Conservation (phyloP, 2,797 vertebrate species). For the Eulemur albifrons region DNA sequence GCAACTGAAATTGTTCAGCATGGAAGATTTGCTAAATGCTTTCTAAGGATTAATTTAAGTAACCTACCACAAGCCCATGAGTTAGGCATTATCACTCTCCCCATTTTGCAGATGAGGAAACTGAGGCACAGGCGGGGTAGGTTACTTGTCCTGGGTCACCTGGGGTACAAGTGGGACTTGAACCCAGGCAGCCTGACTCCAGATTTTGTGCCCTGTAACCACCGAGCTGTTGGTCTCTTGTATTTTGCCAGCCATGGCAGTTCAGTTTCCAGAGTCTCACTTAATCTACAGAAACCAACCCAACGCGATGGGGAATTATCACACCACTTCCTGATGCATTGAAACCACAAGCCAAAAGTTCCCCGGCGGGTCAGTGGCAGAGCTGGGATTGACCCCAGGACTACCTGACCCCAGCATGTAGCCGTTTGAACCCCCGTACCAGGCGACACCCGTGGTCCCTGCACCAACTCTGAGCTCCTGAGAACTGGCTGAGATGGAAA, state of each 20-base stretch:
- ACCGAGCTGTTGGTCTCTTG: not conserved
- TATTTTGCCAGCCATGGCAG: not conserved
- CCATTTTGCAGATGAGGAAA: not conserved
- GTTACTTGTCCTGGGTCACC: not conserved
- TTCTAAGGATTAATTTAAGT: not conserved
- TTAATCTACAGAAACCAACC: not conserved
- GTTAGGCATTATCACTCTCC: not conserved
- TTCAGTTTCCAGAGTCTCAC: not conserved
- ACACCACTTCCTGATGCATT: not conserved
- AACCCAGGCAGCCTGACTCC: not conserved
- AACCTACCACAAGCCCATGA: rapidly evolving
- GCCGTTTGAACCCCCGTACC: not conserved
- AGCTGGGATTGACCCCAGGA: not conserved
- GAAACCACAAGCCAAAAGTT: not conserved
- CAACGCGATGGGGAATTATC: not conserved
- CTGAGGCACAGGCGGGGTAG: not conserved
- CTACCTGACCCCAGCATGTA: not conserved
- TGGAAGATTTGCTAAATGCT: not conserved
- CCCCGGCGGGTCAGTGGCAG: not conserved
- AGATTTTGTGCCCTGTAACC: not conserved
- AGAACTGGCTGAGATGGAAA: not conserved
- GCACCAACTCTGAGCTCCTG: not conserved
- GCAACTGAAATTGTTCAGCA: not conserved
- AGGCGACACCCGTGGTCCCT: not conserved
- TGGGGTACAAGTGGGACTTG: not conserved